Percentiles rank a stretch among this genome's conserved stretches.
These are phyloP conservation scores for Mactra quadrangularis DNA, from an alignment of 1,140 invertebrate species.

Conservation along the genomic window DNA sequence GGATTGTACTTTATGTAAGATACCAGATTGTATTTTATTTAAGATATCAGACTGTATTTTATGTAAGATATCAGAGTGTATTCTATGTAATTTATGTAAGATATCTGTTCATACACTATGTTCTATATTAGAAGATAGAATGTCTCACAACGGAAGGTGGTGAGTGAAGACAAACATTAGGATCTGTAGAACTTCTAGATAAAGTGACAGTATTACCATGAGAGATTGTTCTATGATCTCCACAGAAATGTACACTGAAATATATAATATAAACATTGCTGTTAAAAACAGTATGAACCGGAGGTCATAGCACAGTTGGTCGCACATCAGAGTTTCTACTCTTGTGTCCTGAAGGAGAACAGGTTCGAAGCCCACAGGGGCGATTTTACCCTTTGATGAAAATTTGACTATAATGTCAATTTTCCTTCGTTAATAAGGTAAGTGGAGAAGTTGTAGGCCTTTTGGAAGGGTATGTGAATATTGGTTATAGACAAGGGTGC, in stretches of 20 bases:
- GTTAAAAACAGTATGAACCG: background rate
- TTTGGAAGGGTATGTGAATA: too few relatives aligned
- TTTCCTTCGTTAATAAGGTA: too few relatives aligned
- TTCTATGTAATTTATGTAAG: too few relatives aligned
- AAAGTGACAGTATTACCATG: slow-evolving; percentile 40
- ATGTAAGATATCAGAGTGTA: too few relatives aligned
- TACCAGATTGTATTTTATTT: too few relatives aligned
- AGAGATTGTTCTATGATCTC: slow-evolving; percentile 38
- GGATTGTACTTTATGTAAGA: too few relatives aligned
- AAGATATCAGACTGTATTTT: too few relatives aligned
- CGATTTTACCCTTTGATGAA: background rate
- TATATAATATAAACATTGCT: background rate
- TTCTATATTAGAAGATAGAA: too few relatives aligned
- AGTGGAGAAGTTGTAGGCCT: too few relatives aligned
- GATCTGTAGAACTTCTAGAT: slow-evolving; percentile 41
- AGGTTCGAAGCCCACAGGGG: background rate
- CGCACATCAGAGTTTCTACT: background rate
- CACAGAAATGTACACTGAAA: slow-evolving; percentile 59
- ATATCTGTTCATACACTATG: too few relatives aligned
- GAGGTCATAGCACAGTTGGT: background rate
- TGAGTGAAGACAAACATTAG: slow-evolving; percentile 32
- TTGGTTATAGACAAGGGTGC: background rate
- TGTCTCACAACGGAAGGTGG: background rate
- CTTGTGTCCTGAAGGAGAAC: too few relatives aligned
- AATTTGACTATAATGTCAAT: too few relatives aligned